Base-by-base conservation (phyloP, 2,888 invertebrate genomes). In the Andrena chrysosceles region DNA sequence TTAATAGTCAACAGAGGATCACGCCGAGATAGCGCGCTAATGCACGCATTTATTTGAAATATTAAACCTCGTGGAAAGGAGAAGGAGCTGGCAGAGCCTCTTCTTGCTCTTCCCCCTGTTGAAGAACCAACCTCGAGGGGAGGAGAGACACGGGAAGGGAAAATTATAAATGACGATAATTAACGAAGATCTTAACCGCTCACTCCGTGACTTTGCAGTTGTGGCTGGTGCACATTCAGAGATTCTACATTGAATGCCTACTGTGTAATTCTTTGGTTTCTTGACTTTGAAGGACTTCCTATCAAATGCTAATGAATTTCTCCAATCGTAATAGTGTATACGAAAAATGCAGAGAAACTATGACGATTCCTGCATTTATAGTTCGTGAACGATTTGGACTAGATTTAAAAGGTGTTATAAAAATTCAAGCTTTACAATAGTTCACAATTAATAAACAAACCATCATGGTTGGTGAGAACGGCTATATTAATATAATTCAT, bases 11-110 rank as follows among this genome's bases (percentile, higher is more conserved):
- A 92, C 93, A 90, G 90, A 90, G 92, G 91, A 93, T 93, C 93
- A 90, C 86, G 87, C 89, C 86, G 91, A 93, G 93, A 93, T 93
- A 93, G 91, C 92, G 93, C 93, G 93, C 91, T 93, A 93, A 93
- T 93, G 93, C 91, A 93, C 92, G 93, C 92, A 93, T 93, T 93
- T 93, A 92, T 93, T 93, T 93, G 93, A 93, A 93, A 93, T 93
- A 93, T 93, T 93, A 93, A 93, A 93, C 93, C 93, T 81, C 81
- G 84, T 82, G 80, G 77, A 84, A 77, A 70, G 78, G 84, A 85
- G 81, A 83, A 78, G 81, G 83, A 83, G 63, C 75, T 72, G 78
- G 77, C 78, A 79, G 82, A 77, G 77, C 83, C 78, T 83, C 74
- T 76, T 87, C 76, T 85, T 74, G 76, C 78, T 86, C 85, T 79